phyloP scores from a whole-genome alignment of 1,140 invertebrate genomes.

The Phocides pigmalion region DNA sequence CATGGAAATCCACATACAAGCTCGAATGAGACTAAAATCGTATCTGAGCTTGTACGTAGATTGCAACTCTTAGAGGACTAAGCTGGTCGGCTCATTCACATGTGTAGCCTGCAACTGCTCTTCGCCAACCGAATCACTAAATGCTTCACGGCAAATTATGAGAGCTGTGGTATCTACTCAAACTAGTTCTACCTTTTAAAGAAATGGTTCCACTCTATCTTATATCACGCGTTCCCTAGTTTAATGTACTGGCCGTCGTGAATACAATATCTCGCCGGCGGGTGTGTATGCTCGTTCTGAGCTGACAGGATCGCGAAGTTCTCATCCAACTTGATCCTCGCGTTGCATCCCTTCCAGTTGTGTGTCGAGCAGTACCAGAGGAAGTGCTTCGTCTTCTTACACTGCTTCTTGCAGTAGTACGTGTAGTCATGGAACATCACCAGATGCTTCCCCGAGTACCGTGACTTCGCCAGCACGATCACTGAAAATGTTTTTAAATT shows the following conservation, averaged over 20 bases:
- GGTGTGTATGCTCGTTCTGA: slow-evolving; percentile 56
- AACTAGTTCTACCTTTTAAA: too few relatives aligned
- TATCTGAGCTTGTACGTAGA: too few relatives aligned
- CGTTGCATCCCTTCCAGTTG: slow-evolving; percentile 66
- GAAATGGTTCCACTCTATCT: too few relatives aligned
- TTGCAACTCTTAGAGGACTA: too few relatives aligned
- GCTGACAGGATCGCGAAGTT: slow-evolving; percentile 50
- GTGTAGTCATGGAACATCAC: slow-evolving; percentile 66
- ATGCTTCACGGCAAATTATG: too few relatives aligned
- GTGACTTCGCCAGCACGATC: slow-evolving; percentile 57
- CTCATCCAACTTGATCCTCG: slow-evolving; percentile 57
- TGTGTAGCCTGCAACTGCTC: too few relatives aligned
- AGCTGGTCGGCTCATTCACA: too few relatives aligned
- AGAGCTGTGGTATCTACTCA: too few relatives aligned
- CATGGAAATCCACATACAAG: too few relatives aligned
- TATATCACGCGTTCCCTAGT: slow-evolving; percentile 5
- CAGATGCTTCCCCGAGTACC: slow-evolving; percentile 58
- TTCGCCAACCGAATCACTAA: too few relatives aligned
- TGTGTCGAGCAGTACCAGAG: slow-evolving; percentile 71
- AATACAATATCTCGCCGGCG: slow-evolving; percentile 57
- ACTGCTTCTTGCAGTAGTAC: slow-evolving; percentile 65
- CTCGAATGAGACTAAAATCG: too few relatives aligned
- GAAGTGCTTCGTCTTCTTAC: slow-evolving; percentile 52
- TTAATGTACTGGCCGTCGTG: slow-evolving; percentile 53
- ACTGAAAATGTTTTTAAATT: slow-evolving; percentile 48